Percentiles rank a stretch among this genome's conserved stretches.
phyloP scores from a whole-genome alignment of 2,888 invertebrate species.

The Drosophila mimica region DNA sequence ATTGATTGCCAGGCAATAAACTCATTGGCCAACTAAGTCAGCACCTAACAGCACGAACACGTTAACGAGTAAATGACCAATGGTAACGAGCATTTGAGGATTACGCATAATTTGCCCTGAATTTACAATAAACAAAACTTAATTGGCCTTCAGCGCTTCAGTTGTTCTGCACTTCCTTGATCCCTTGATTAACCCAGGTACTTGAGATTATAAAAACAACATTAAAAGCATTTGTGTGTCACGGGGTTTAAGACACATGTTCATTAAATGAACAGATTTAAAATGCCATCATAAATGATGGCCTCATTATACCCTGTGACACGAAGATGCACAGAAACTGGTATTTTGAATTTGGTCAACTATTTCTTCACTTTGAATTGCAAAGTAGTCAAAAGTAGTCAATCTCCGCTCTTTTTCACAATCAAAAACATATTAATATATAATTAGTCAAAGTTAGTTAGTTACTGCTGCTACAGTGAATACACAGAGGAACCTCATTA shows the following conservation, averaged over 20 bases:
- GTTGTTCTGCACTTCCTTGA: background rate
- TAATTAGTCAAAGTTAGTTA: background rate
- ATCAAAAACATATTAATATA: background rate
- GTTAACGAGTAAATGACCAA: background rate
- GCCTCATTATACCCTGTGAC: slow-evolving; percentile 8
- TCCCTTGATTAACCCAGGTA: slow-evolving; percentile 27
- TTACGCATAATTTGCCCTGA: slow-evolving; percentile 40
- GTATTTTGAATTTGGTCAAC: background rate
- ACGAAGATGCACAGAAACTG: background rate
- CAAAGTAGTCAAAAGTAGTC: background rate
- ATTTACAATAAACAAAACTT: slow-evolving; percentile 42
- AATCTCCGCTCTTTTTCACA: background rate
- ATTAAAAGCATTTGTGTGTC: slow-evolving; percentile 50
- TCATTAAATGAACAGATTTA: slow-evolving; percentile 60
- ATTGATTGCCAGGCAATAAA: slow-evolving; percentile 41
- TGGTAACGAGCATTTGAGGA: slow-evolving; percentile 21
- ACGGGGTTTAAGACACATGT: slow-evolving; percentile 19
- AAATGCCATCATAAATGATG: slow-evolving; percentile 35
- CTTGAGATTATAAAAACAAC: slow-evolving; percentile 68
- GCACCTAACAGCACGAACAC: background rate
- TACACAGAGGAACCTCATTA: slow-evolving; percentile 2
- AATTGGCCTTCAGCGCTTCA: slow-evolving; percentile 44
- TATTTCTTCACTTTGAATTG: background rate
- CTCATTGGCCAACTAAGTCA: slow-evolving; percentile 2
- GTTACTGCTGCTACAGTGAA: slow-evolving; percentile 24